Conservation (phyloP, 2,113 vertebrate species). For the Syngnathoides biaculeatus region DNA sequence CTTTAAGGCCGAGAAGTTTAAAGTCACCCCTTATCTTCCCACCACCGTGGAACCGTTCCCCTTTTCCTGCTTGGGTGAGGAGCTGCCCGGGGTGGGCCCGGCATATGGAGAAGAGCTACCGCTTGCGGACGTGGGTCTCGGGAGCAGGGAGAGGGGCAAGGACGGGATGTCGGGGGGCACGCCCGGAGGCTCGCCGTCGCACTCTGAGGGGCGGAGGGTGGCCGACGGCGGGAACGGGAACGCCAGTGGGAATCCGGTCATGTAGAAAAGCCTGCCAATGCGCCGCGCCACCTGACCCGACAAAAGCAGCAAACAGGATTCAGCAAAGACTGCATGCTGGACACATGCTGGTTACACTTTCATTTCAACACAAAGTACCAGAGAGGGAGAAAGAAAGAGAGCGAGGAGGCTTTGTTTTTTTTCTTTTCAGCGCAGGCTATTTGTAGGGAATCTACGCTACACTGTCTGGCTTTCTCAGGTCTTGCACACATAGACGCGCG, state of each 20-base stretch:
- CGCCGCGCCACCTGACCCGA: constrained; percentile 83
- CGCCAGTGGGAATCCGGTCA: constrained; percentile 90
- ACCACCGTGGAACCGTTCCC: constrained; percentile 66
- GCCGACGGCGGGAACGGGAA: constrained; percentile 85
- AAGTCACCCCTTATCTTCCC: constrained; percentile 64
- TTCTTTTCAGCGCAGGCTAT: constrained; percentile 45
- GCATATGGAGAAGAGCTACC: constrained; percentile 80
- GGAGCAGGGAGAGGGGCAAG: constrained; percentile 41
- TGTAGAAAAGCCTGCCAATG: constrained; percentile 88
- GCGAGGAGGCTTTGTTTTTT: constrained; percentile 42
- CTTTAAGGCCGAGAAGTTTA: constrained; percentile 20
- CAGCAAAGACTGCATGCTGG: constrained; percentile 17
- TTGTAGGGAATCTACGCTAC: constrained; percentile 45
- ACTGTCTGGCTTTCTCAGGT: constrained; percentile 28
- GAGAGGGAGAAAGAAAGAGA: constrained; percentile 48
- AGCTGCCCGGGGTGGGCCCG: constrained; percentile 63
- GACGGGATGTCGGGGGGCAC: constrained; percentile 55
- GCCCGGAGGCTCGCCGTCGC: constrained; percentile 66
- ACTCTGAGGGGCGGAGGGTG: constrained; percentile 69
- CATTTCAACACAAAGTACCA: constrained; percentile 4
- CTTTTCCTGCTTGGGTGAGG: constrained; percentile 87
- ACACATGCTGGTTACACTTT: not conserved
- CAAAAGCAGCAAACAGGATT: constrained; percentile 36
- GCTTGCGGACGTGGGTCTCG: constrained; percentile 78
- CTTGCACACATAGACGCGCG: constrained; percentile 30